Evolutionary conservation across 2,888 invertebrate genomes (phyloP), one percentile per base, ranked within the genome.

Genomic region (Mesorhabditis sp.): DNA sequence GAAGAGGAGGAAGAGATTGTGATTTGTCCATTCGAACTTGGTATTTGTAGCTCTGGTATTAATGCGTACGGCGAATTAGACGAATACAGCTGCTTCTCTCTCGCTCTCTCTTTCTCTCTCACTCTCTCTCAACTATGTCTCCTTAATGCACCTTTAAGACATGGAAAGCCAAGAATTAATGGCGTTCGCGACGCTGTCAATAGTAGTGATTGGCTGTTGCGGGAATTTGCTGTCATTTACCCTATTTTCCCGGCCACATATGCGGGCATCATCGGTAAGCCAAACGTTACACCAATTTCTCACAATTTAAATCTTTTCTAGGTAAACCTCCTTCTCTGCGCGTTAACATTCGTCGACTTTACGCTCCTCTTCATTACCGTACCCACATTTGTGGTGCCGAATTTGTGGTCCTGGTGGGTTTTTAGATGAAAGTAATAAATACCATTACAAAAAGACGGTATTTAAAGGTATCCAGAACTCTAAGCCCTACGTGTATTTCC

Each of bases 351-450:
- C 69, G 75, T 82, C 72, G 84, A 84, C 70, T 76, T 82, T 61
- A 74, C 76, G 15, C 75, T 84, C 10, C 77, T 84, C 13, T 68
- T 82, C 15, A 75, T 83, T 45, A 75, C 80, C 43, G 72, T 84
- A 42, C 84, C 84, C 62, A 82, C 82, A 4, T 84, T 84, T 70
- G 80, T 83, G 43, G 75, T 84, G 62, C 82, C 83, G 7, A 78
- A 78, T 65, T 71, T 84, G 50, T 76, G 75, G 61, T 65, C 78
- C 62, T 80, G 78, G 83, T 78, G 45, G 68, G 73, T 68, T n/a
- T 42, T 28, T 13, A n/a, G n/a, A 50, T 50, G 7, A 3, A n/a
- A 58, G n/a, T 42, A 15, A 28, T 42, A 41, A 15, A 4, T 42
- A 65, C n/a, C 65, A 65, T 4, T 4, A 4, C 65, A 4, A 65